Base-by-base conservation (phyloP, 30 jellyfish, hydroid and myxozoan genomes). In the Pseudorhiza aurosa region DNA sequence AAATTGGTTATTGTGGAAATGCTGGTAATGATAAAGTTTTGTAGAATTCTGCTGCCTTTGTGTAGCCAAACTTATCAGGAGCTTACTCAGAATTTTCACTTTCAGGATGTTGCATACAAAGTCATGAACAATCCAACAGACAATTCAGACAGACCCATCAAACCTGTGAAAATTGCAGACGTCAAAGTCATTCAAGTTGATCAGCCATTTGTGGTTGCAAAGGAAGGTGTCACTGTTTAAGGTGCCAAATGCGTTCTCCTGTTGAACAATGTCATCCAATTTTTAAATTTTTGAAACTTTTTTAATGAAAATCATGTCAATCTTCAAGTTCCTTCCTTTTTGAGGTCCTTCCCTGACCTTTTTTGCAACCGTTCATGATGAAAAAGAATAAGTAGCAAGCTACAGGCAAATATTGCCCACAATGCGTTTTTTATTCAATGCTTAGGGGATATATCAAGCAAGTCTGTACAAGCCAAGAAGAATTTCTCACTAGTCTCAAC, bases 21-120 rank as follows among this genome's bases (percentile, higher is more conserved):
- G n/a, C n/a, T n/a, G n/a, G n/a, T n/a, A n/a, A n/a, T n/a, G n/a
- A n/a, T n/a, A n/a, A n/a, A n/a, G n/a, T n/a, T n/a, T n/a, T n/a
- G n/a, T n/a, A n/a, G n/a, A n/a, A n/a, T n/a, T n/a, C n/a, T n/a
- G n/a, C n/a, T n/a, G n/a, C n/a, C n/a, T n/a, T n/a, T n/a, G n/a
- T n/a, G n/a, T n/a, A n/a, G n/a, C n/a, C n/a, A n/a, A n/a, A n/a
- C n/a, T n/a, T n/a, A n/a, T n/a, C n/a, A n/a, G n/a, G n/a, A n/a
- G n/a, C n/a, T n/a, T n/a, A n/a, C n/a, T n/a, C n/a, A n/a, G n/a
- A n/a, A n/a, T n/a, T n/a, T n/a, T n/a, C n/a, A n/a, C n/a, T 42
- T 50, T 65, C 83, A 92, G 98, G 96, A 81, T 62, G 77, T 92
- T 44, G 96, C 67, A 10, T 56, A 75, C 81, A 75, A 67, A 42